Evolutionary conservation across 2,113 vertebrate species (phyloP), one percentile per base, ranked within the genome.

Genomic region (Pedetes capensis): DNA sequence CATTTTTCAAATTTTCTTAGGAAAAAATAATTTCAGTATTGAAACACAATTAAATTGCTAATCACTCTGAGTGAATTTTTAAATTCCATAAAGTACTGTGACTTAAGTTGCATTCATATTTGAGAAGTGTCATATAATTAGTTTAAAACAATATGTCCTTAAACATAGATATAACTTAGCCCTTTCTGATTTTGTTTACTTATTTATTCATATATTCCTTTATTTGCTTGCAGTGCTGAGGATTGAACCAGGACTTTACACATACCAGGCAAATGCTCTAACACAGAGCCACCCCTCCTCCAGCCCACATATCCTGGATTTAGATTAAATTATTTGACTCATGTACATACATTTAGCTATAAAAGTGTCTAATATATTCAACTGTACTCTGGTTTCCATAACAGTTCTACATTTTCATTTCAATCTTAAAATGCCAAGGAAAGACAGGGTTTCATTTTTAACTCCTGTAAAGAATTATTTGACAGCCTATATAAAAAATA

Each of bases 1-100:
- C 13, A 78, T 79, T 87, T 84, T 57, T 27, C 25, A 66, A 93
- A 63, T 80, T 2, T 90, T 91, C 29, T 84, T 82, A 92, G 59
- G n/a, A 39, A 87, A 94, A 92, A 75, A 79, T 80, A 90, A 39
- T 90, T 87, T 96, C 22, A 86, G 39, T 53, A 66, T 74, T 69
- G 71, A 90, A 68, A 78, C 29, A 82, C 25, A 80, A 59, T 80
- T 94, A 83, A 82, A 32, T 93, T 87, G 37, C 75, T 84, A 39
- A 74, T 29, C 13, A 89, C 12, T 86, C 16, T 89, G 13, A 22
- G 87, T 25, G 39, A 80, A 64, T 75, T 49, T 71, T 87, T 55
- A 49, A 89, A 47, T 91, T 92, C 39, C 14, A 76, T 76, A 59
- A 81, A 80, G 34, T 79, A 83, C 39, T 95, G 8, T 93, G 49